Conservation (phyloP, 2,113 vertebrate species). For the Megaceryle maxima region DNA sequence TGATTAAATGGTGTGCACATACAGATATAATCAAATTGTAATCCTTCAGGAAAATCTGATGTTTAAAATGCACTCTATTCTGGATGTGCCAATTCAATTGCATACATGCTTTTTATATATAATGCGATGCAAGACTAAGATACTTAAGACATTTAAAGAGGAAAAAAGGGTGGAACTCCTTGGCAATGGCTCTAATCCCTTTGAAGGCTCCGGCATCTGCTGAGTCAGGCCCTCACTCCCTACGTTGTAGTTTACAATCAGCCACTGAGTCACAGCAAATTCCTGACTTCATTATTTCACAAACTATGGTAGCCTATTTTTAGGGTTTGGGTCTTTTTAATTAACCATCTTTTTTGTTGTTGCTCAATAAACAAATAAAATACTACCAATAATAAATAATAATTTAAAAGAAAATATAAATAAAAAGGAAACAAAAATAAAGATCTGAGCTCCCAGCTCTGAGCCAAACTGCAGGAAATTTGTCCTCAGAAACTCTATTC, state of each 20-base stretch:
- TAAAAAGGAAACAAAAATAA: background rate
- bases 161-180: constrained; percentile 39
- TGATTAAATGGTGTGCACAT: background rate
- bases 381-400: background rate
- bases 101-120: background rate
- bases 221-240: constrained; percentile 53
- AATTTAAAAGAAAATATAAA: background rate
- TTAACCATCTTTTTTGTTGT: background rate
- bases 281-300: constrained; percentile 13
- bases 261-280: constrained; percentile 21
- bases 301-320: background rate
- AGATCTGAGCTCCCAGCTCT: background rate
- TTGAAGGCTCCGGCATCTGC: constrained; percentile 55
- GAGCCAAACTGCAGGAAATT: background rate
- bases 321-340: background rate
- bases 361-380: background rate
- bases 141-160: constrained; percentile 35
- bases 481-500: background rate
- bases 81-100: constrained; percentile 11
- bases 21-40: background rate
- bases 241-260: background rate
- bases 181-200: constrained; percentile 44
- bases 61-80: background rate
- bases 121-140: constrained; percentile 9
- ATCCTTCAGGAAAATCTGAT: constrained; percentile 33